phyloP scores from a whole-genome alignment of 92 coral and sea anemone species.

The Metridium senile region DNA sequence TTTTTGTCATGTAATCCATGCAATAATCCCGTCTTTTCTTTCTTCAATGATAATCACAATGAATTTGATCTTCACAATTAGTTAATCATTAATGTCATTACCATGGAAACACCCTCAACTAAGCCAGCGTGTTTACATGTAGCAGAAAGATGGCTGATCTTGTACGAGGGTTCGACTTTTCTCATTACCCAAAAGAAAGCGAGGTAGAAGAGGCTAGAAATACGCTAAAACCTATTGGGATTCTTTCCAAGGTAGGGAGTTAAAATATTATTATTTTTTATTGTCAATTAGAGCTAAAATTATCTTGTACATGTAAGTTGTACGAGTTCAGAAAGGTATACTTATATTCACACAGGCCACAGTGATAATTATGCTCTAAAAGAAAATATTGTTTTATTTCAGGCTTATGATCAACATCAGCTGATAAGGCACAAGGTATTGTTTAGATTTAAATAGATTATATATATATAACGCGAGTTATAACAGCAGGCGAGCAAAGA shows the following conservation, averaged over 20 bases:
- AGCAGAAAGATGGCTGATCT: constrained; percentile 38
- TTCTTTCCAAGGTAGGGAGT: constrained; percentile 79
- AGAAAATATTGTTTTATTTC: constrained; percentile 2
- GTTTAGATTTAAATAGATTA: constrained; percentile 7
- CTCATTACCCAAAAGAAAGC: constrained; percentile 73
- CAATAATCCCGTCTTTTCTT: background rate
- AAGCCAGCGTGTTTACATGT: constrained; percentile 18
- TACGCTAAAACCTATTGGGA: constrained; percentile 82
- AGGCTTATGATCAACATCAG: constrained; percentile 92
- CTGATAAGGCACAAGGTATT: constrained; percentile 82
- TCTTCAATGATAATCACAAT: constrained; percentile 1
- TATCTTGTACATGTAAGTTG: no score
- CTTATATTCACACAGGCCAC: background rate
- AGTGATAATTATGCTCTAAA: background rate
- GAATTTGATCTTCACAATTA: background rate
- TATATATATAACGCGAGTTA: background rate
- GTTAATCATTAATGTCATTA: constrained; percentile 46
- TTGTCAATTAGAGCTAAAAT: constrained; percentile 5
- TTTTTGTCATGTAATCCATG: background rate
- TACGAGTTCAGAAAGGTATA: no score
- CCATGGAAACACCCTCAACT: constrained; percentile 67
- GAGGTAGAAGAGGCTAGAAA: constrained; percentile 80
- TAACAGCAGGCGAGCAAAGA: constrained; percentile 5
- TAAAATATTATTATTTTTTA: background rate
- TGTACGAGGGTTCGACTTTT: constrained; percentile 32